Conservation (phyloP, 2,797 vertebrate genomes). For the Channallabes apus region DNA sequence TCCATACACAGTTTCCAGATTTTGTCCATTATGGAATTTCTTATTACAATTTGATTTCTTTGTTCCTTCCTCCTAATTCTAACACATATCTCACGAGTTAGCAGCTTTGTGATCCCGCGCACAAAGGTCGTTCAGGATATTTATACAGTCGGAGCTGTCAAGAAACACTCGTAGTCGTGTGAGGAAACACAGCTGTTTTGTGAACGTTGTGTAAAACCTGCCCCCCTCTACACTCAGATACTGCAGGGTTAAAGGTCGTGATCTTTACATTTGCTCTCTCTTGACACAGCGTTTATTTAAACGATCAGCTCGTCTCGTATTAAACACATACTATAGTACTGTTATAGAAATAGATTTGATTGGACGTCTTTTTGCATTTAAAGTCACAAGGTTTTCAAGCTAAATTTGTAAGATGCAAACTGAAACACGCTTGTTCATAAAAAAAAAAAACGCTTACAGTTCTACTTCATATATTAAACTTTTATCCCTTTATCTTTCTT, state of each 20-base stretch:
- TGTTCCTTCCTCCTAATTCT: neutral
- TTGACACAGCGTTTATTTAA: neutral
- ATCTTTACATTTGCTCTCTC: neutral
- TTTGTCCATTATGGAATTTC: neutral
- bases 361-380: neutral
- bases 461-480: neutral
- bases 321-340: neutral
- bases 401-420: neutral
- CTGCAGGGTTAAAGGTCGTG: constrained; percentile 16
- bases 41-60: neutral
- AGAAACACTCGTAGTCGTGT: neutral
- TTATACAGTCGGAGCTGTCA: neutral
- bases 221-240: neutral
- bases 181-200: neutral
- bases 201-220: neutral
- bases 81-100: neutral
- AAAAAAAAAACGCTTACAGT: neutral
- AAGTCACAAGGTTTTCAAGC: neutral
- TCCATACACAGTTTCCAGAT: neutral
- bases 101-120: neutral
- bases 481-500: neutral
- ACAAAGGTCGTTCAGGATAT: neutral
- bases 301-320: neutral
- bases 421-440: neutral
- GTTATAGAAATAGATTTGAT: neutral